Base-by-base conservation (phyloP, 2,797 vertebrate species). In the Tenualosa ilisha region DNA sequence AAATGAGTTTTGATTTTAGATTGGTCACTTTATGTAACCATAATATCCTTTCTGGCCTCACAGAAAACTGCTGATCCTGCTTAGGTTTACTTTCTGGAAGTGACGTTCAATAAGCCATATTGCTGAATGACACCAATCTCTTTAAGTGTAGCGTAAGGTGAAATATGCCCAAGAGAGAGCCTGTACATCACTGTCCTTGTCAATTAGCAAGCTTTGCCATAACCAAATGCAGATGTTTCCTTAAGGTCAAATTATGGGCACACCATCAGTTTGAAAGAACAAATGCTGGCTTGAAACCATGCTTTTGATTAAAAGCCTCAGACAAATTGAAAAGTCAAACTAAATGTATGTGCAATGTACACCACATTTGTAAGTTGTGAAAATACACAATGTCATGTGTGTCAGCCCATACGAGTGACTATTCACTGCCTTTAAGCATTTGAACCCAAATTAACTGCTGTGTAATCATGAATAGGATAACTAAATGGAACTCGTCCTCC, bases 71-170 rank as follows among this genome's bases (percentile, higher is more conserved):
- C 72, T 79, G 72, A 79, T 46, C 6, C 5, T 43, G 72, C 1
- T 7, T 5, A 22, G 22, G 37, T 46, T 79, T 40, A 79, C 37
- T 79, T 79, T 79, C 40, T 79, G 72, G 72, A n/a, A 79, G 17
- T 79, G 72, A 20, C 6, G 17, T 9, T 46, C 72, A 20, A 46
- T 46, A 46, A 79, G 72, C 37, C 72, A 79, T 79, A 79, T 79
- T 46, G 12, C 12, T 6, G 65, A 72, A 72, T 72, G 12, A 40
- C 12, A 79, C 72, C 72, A 79, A 79, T 79, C 40, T 79, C 31
- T 85, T 81, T 51, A 49, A 72, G 82, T 63, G 72, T 46, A 31
- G 12, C 37, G 20, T 59, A 37, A n/a, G 50, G 46, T 81, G 82
- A 31, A 46, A 46, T 79, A 79, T 79, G 40, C 6, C 15, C 6